Evolutionary conservation across 2,888 invertebrate genomes (phyloP).

Genomic region (Clostera curtula): DNA sequence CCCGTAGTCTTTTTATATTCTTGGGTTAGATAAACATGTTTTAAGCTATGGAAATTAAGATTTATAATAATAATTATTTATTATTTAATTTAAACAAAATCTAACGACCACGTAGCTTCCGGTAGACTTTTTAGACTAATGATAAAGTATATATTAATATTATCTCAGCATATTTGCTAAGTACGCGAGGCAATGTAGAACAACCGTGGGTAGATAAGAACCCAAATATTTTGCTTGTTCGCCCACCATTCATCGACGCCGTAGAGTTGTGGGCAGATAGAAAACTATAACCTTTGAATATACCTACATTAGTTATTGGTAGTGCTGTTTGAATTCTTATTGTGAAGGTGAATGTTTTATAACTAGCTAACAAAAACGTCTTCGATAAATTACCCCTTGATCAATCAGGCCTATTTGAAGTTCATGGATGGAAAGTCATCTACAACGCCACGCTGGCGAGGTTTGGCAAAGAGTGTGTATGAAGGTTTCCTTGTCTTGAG

Average conservation of each 20-base stretch:
- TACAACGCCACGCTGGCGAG: too few relatives aligned
- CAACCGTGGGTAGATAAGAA: constrained; percentile 39
- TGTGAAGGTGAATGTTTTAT: constrained; percentile 1
- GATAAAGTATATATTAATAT: background rate
- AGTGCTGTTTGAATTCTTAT: constrained; percentile 8
- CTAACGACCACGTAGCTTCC: too few relatives aligned
- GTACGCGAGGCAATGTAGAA: constrained; percentile 44
- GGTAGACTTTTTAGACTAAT: too few relatives aligned
- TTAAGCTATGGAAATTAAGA: too few relatives aligned
- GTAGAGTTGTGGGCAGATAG: constrained; percentile 32
- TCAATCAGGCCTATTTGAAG: too few relatives aligned
- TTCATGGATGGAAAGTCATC: too few relatives aligned
- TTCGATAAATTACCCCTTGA: background rate
- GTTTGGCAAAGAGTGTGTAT: too few relatives aligned
- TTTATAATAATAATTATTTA: too few relatives aligned
- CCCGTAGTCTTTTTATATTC: too few relatives aligned
- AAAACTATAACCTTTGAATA: constrained; percentile 38
- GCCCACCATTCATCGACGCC: constrained; percentile 38
- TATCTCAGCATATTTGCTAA: constrained; percentile 16
- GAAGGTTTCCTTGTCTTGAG: too few relatives aligned
- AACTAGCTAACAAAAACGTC: background rate
- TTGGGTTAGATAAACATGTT: too few relatives aligned
- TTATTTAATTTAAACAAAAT: too few relatives aligned
- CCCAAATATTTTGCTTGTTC: constrained; percentile 42
- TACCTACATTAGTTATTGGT: constrained; percentile 10